Base-by-base conservation (phyloP, 2,797 vertebrate genomes). In the Myotis planiceps region DNA sequence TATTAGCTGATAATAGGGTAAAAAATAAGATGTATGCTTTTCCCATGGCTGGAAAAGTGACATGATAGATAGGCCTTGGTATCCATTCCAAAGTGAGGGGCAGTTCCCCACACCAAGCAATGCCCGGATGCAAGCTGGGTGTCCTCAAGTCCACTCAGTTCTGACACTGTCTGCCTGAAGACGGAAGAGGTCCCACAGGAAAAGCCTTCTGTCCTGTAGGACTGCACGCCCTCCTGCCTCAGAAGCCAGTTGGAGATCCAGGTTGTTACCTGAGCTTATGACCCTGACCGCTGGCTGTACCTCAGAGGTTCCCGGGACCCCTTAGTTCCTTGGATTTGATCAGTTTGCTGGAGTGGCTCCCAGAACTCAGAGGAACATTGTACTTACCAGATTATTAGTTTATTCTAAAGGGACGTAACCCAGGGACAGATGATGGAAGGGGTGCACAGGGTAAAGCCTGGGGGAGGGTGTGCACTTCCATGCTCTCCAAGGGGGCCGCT, bases 211-310 rank as follows among this genome's bases (percentile, higher is more conserved):
- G 0, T 34, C 39, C n/a, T 15, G 1, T 13, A 69, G 9, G 39
- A 39, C 1, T 1, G 3, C 13, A 37, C 21, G 45, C 39, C 19
- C 23, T 12, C 2, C 45, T 3, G 0, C 60, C n/a, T 25, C 21
- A 9, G 29, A 32, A 15, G 13, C 29, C 60, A 82, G n/a, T 34
- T 2, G 29, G 32, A 27, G 49, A 32, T 49, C 27, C 32, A 69
- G 34, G 47, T 51, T 39, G 32, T 84, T 47, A 27, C n/a, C 14
- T 66, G n/a, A 27, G 23, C 42, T 27, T 34, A 23, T 12, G 29
- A 34, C 39, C 29, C 58, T 81, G 79, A 15, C 39, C n/a, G 12
- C 83, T 49, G 39, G 15, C 42, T 37, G 6, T 27, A 60, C 18
- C 3, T 27, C 69, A 47, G 51, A 72, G 25, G 15, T 29, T 84